Evolutionary conservation across 2,888 invertebrate species (phyloP).

Genomic region (Scaeva pyrastri): DNA sequence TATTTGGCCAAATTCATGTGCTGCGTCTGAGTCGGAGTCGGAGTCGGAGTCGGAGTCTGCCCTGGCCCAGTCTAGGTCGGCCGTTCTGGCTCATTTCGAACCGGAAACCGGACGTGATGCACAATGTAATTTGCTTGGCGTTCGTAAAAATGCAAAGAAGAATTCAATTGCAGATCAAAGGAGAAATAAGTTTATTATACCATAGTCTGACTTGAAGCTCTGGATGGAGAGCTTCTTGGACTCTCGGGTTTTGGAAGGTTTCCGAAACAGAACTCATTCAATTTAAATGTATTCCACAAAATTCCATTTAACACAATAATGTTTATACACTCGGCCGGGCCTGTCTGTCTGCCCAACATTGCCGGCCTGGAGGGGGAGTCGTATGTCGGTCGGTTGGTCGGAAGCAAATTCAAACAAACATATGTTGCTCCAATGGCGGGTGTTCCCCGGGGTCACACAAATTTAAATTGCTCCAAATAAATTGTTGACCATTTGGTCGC

Average conservation of each 20-base stretch:
- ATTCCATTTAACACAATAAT: slow-evolving; percentile 62
- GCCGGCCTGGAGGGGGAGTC: too few species aligned
- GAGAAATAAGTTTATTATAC: slow-evolving; percentile 41
- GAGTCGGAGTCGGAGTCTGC: too few species aligned
- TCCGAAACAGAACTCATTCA: slow-evolving; percentile 36
- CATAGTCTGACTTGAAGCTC: slow-evolving; percentile 30
- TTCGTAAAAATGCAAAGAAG: slow-evolving; percentile 38
- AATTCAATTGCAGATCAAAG: slow-evolving; percentile 61
- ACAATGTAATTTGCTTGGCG: slow-evolving; percentile 48
- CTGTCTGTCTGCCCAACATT: neutral
- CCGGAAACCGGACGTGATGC: slow-evolving; percentile 1
- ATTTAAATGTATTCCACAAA: slow-evolving; percentile 49
- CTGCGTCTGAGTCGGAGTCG: too few species aligned
- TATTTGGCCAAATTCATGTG: slow-evolving; percentile 16
- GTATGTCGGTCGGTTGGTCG: neutral
- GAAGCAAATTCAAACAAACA: slow-evolving; percentile 49
- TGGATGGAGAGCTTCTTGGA: neutral
- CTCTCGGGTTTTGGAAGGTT: too few species aligned
- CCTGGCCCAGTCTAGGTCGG: too few species aligned
- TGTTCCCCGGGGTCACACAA: slow-evolving; percentile 68
- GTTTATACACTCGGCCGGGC: slow-evolving; percentile 37
- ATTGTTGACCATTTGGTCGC: slow-evolving; percentile 75
- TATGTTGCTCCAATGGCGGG: slow-evolving; percentile 51
- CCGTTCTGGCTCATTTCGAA: neutral
- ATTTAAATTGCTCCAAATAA: slow-evolving; percentile 73